Evolutionary conservation across 1,140 invertebrate genomes (phyloP).

Genomic region (Pseudomyrmex cubaensis): DNA sequence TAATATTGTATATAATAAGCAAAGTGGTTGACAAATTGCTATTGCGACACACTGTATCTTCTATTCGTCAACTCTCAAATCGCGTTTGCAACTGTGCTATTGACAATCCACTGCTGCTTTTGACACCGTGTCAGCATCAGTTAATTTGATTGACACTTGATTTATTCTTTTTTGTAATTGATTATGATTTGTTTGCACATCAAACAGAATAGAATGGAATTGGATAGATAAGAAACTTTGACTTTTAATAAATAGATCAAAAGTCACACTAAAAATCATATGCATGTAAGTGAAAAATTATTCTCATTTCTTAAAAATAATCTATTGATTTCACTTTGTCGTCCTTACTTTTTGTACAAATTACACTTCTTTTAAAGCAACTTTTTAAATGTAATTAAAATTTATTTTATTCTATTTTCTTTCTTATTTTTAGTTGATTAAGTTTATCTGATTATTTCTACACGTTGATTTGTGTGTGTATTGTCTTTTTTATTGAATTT

Average conservation of each 20-base stretch:
- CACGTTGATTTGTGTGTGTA: too few species aligned
- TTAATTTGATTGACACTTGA: constrained; percentile 16
- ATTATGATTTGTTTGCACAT: constrained; percentile 21
- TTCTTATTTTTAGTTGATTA: not conserved
- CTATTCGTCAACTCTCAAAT: constrained; percentile 9
- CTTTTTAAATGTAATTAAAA: not conserved
- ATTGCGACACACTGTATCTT: constrained; percentile 33
- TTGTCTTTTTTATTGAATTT: constrained; percentile 5
- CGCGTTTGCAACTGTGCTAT: not conserved
- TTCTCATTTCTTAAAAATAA: not conserved
- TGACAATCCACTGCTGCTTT: not conserved
- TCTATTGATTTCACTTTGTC: not conserved
- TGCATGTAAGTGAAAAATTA: not conserved
- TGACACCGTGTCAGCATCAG: not conserved
- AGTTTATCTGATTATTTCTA: too few species aligned
- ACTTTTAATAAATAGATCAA: constrained; percentile 15
- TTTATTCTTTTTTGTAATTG: constrained; percentile 13
- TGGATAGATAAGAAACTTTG: not conserved
- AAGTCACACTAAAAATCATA: not conserved
- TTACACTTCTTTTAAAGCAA: not conserved
- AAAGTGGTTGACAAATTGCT: constrained; percentile 14
- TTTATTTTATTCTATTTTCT: too few species aligned
- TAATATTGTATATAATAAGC: constrained; percentile 59
- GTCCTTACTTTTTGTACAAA: not conserved
- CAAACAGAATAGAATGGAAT: not conserved